Evolutionary conservation across 1,140 invertebrate species (phyloP), one percentile per base, ranked within the genome.

Genomic region (Zaprionus gabonicus): DNA sequence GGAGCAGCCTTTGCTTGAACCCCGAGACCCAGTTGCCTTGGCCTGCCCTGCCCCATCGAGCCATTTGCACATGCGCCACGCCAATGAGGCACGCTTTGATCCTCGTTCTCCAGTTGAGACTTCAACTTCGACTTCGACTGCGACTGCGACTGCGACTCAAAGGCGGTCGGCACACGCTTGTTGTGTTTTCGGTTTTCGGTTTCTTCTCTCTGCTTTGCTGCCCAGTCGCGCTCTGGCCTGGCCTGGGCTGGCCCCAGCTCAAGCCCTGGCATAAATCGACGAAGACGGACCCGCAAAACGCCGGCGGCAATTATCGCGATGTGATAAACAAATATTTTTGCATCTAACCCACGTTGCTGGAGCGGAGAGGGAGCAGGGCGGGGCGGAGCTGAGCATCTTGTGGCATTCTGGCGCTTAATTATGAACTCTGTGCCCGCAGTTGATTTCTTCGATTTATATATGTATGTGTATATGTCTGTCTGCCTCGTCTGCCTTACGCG

Each of bases 291-390:
- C 63, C 69, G n/a, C 31, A 34, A 65, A 82, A 71, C 68, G 85
- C 85, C 85, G 81, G 69, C 76, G 85, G 85, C 85, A 90, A 90
- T 91, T 91, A 91, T 85, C 86, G 85, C 82, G 79, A 90, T 90
- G 82, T 90, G 85, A 90, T 90, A 90, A 90, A 90, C 85, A 90
- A 90, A 90, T 90, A 90, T 90, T 90, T 74, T 90, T 90, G 85
- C 85, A 90, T 90, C 85, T 90, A 90, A 85, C 81, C 76, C 72
- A 78, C 71, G 71, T 68, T 58, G 70, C 53, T 12, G 23, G 28
- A 23, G 46, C 64, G 57, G 56, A 66, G 71, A 82, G 74, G 83
- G 75, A 70, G 83, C n/a, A 10, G 28, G 28, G n/a, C 53, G 25
- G 10, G n/a, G 20, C 49, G 23, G 53, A 55, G 27, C 53, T 17